Base-by-base conservation (phyloP, 2,113 vertebrate genomes). In the Typhlomys cinereus region DNA sequence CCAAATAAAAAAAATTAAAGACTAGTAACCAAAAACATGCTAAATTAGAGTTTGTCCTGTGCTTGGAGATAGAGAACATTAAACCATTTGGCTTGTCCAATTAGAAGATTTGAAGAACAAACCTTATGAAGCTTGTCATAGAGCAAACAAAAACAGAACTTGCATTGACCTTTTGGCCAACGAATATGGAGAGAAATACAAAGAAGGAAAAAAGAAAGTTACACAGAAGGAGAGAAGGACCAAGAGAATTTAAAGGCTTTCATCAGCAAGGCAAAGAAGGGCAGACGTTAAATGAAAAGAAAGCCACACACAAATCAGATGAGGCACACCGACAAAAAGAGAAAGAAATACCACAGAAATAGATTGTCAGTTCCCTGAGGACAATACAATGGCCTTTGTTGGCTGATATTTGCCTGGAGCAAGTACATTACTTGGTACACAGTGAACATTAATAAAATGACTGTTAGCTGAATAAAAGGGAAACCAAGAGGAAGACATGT, bases 21-120 rank as follows among this genome's bases (percentile, higher is more conserved):
- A 11, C 34, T 34, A 20, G 25, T 74, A 52, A 74, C 20, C 39
- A 52, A 80, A 67, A 85, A 29, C 48, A 34, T 64, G 20, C 36
- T 67, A 29, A 86, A 29, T 73, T 82, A 29, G 4, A 62, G 70
- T n/a, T 36, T 50, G 20, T 79, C n/a, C 41, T 61, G 62, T n/a
- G 20, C 50, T 85, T 86, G 70, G 70, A 70, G 52, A 81, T 25
- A 54, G 17, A 88, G 73, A 93, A 95, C 41, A 46, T 50, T 64
- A 67, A 81, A 83, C 25, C 61, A 3, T 67, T 94, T 70, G 12
- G 46, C 8, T 88, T 82, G 67, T 10, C 71, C 29, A 36, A 25
- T 50, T 64, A 83, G 59, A 86, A 36, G n/a, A 31, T 41, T 76
- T 82, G 86, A 82, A 61, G 84, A 69, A 54, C 2, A 92, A 50